A percentile compares a stretch with the other conserved stretches of the same genome.
phyloP scores from a whole-genome alignment of 37 sponge, comb jelly and placozoan genomes.

The Halichondria panicea region DNA sequence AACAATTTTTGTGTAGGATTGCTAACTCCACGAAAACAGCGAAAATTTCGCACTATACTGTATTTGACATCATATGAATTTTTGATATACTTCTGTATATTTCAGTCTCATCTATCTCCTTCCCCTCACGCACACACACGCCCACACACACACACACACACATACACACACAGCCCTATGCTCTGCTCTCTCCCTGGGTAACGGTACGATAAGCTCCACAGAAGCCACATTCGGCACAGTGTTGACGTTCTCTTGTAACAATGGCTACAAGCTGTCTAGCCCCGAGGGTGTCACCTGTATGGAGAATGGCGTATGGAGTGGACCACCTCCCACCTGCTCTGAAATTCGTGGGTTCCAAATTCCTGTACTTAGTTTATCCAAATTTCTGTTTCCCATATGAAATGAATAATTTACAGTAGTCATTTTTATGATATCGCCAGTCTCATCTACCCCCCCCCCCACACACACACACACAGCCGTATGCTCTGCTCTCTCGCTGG shows the following conservation, averaged over 20 bases:
- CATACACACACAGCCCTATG: neutral
- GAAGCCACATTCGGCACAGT: neutral
- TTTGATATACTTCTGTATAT: too few species aligned
- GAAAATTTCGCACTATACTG: too few species aligned
- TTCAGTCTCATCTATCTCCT: too few species aligned
- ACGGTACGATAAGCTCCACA: neutral
- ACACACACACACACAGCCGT: neutral
- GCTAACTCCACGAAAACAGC: too few species aligned
- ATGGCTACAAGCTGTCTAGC: conserved; percentile 13
- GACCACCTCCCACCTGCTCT: neutral
- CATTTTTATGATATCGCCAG: too few species aligned
- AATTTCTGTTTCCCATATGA: too few species aligned
- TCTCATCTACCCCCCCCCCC: too few species aligned
- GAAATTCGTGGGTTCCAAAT: neutral
- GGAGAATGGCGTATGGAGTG: conserved; percentile 16
- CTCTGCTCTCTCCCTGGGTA: neutral
- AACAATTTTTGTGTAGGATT: too few species aligned
- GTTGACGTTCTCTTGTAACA: conserved; percentile 15
- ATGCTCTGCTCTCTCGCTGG: neutral
- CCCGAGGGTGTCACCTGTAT: conserved; percentile 2
- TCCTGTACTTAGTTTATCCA: too few species aligned
- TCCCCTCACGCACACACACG: too few species aligned
- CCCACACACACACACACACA: neutral
- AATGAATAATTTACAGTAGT: too few species aligned
- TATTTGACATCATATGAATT: too few species aligned